Base-by-base conservation (phyloP, 2,797 vertebrate genomes). In the Danionella dracula region DNA sequence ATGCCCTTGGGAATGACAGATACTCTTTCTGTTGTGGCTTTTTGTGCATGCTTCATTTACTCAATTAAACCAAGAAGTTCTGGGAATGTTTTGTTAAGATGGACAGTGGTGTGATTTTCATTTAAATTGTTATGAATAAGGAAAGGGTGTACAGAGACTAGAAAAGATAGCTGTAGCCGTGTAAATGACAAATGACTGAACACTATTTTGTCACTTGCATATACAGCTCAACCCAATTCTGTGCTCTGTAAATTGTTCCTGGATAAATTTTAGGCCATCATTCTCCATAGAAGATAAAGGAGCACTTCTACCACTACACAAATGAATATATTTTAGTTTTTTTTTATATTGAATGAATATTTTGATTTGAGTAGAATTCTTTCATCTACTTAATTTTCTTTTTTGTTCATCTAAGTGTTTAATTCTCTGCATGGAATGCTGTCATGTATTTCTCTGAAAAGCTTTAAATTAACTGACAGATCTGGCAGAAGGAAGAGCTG, bases 121-220 rank as follows among this genome's bases (percentile, higher is more conserved):
- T 50, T 4, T 31, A 4, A 51, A 50, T 20, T 19, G 27, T 40
- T 29, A 50, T 0, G 1, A 51, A 16, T 11, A 12, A 41, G 13
- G 44, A 32, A 21, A 54, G 38, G 13, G 8, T n/a, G 42, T 37
- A 8, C n/a, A 51, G 15, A 20, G 6, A 29, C 8, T 10, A 44
- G 9, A 62, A 16, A 35, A 2, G 48, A 66, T 54, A 67, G 50
- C 70, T 12, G 74, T n/a, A n/a, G n/a, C n/a, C n/a, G n/a, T n/a
- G n/a, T n/a, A n/a, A n/a, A n/a, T n/a, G n/a, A n/a, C 72, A 71
- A 73, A 62, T 64, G 64, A 53, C 48, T 35, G 50, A 70, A 70
- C 65, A 72, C 40, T 19, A 9, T 44, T 70, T n/a, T n/a, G 15
- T 62, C 49, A 49, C 8, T 10, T 19, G 41, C 10, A 21, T 64